Base-by-base conservation (phyloP, 2,888 invertebrate species). In the Leptopilina syphax region DNA sequence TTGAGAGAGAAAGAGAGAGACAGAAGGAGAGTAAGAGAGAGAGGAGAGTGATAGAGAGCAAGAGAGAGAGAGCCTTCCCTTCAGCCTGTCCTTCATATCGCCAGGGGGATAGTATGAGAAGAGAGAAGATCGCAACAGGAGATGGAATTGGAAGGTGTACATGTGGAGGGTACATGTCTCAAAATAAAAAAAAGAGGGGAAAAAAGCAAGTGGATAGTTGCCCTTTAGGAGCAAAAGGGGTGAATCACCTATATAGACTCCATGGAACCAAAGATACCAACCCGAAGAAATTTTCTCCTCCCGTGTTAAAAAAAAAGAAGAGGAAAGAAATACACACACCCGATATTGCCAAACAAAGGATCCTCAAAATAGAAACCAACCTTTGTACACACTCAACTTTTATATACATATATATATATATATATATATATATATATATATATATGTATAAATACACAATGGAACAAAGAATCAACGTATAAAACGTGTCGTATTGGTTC, bases 261-360 rank as follows among this genome's bases (percentile, higher is more conserved):
- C 81, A 88, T 89, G 88, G 83, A 34, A 88, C 89, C 89, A 87
- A 87, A 87, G 88, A 88, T 86, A 88, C 87, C 87, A 86, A 85
- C 85, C 86, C 87, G 84, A 85, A 85, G 84, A 85, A 86, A 67
- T 80, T 57, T 57, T 5, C 57, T 57, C 57, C 34, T 34, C 9
- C 8, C 9, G 47, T 47, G 47, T 34, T 34, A 34, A 34, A 34
- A 34, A 34, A 34, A 34, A 34, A 34, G 4, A 34, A 34, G 34
- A 34, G 34, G 34, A 34, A 34, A 7, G 9, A 47, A 47, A 47
- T 47, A 47, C 5, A 10, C 57, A 57, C 57, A 18, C 7, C 18
- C 60, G 60, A n/a, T n/a, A 1, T 60, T 3, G 60, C 60, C 60
- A 18, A 60, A 60, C 60, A 60, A 60, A 60, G 60, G 60, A 60